Evolutionary conservation across 92 coral and sea anemone genomes (phyloP), one percentile per base, ranked within the genome.

Genomic region (Palythoa heliodiscus): DNA sequence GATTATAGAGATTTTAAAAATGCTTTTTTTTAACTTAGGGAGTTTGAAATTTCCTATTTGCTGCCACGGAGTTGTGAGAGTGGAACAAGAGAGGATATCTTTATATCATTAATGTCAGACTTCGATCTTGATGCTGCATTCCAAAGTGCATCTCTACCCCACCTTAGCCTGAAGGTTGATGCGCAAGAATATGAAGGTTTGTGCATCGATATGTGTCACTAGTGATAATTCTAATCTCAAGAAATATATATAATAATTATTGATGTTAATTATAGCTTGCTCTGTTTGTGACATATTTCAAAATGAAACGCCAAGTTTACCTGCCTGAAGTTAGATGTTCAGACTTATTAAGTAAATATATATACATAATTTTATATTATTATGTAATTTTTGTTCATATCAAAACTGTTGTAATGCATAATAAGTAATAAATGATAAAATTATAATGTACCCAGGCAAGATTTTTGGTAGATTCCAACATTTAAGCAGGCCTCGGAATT

Each of bases 91-190:
- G 92, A 92, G 14, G 91, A 89, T 22, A 93, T 96, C 19, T 91
- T 86, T 72, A 85, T 96, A 58, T 91, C 95, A 1, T 84, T 96
- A 82, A 91, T 95, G 69, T 96, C 99, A 20, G 98, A 96, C 88
- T 90, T 94, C 86, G 98, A 96, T 64, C 91, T 96, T 47, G 97
- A 96, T 88, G 99, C 99, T 40, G 99, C 98, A 16, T 92, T 91
- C 75, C 93, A 92, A 76, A 91, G 95, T 83, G 89, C 95, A 0
- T 87, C 95, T 71, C 87, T 92, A 20, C 99, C 99, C 20, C 93
- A 87, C 80, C 91, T 96, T 70, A 88, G 93, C 79, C 90, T 96
- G 23, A 95, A 87, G 57, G 91, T 94, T 84, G 93, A 94, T 71
- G 91, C 90, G 80, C 86, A 91, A 8, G 73, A 87, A 15, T 89